A percentile compares a stretch with the other conserved stretches of the same genome.
Conservation (phyloP, 2,113 vertebrate species). For the Actinemys pallida region DNA sequence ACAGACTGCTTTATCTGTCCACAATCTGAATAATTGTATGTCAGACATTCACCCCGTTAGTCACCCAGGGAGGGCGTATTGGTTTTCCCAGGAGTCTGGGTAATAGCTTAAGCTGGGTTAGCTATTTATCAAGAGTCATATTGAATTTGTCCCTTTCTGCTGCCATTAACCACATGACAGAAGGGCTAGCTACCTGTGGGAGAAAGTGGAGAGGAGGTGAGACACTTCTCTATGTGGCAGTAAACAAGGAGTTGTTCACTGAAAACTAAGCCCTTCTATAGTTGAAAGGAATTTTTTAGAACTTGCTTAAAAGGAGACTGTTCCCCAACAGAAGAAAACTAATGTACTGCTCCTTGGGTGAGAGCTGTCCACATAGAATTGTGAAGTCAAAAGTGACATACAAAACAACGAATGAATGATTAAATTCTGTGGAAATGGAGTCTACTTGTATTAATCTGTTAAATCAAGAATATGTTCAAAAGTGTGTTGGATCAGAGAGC, state of each 20-base stretch:
- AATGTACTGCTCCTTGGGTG: background rate
- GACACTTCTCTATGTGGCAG: background rate
- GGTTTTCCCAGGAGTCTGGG: background rate
- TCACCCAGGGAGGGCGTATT: background rate
- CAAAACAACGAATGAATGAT: background rate
- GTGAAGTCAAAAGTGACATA: background rate
- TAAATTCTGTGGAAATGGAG: background rate
- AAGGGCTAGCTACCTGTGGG: background rate
- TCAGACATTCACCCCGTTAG: background rate
- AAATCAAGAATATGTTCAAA: background rate
- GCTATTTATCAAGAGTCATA: background rate
- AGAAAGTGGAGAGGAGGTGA: background rate
- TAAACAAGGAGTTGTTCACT: background rate
- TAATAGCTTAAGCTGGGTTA: background rate
- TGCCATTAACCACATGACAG: background rate
- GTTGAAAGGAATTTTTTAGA: background rate
- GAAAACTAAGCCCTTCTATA: background rate
- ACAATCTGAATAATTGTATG: background rate
- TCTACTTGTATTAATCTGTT: background rate
- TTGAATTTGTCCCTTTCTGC: background rate
- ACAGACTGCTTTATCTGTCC: background rate
- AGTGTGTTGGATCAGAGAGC: background rate
- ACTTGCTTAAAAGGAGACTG: background rate
- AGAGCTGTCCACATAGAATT: background rate
- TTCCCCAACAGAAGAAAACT: background rate